Evolutionary conservation across 1,140 invertebrate genomes (phyloP).

Genomic region (Caenorhabditis briggsae): DNA sequence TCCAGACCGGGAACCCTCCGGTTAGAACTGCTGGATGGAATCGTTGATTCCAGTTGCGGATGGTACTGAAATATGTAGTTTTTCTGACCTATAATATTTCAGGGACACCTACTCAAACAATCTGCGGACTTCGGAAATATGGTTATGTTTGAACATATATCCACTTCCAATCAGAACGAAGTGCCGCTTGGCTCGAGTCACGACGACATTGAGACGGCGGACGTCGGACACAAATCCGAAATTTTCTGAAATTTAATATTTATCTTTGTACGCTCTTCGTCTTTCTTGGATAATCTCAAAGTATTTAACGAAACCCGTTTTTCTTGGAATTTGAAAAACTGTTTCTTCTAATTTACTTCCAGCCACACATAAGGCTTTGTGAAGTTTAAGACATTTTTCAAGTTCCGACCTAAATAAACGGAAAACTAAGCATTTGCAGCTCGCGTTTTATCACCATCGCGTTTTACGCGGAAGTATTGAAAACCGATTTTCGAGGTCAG

Average conservation of each 20-base stretch:
- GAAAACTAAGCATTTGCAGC: background rate
- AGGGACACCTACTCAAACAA: background rate
- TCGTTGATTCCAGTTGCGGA: background rate
- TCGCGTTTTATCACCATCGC: background rate
- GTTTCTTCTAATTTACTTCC: too few relatives aligned
- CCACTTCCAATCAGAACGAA: slow-evolving; percentile 17
- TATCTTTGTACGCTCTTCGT: too few relatives aligned
- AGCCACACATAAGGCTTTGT: too few relatives aligned
- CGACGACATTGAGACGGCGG: background rate
- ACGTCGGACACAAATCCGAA: background rate
- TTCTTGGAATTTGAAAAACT: background rate
- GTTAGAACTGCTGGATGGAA: background rate
- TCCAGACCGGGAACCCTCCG: background rate
- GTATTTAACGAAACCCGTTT: too few relatives aligned
- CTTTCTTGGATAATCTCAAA: too few relatives aligned
- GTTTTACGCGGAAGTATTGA: too few relatives aligned
- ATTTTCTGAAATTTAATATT: background rate
- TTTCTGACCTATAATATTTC: background rate
- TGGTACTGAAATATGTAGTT: background rate
- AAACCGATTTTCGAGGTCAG: too few relatives aligned
- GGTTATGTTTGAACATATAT: background rate
- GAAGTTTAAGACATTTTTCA: too few relatives aligned
- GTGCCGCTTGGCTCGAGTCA: background rate
- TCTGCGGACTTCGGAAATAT: background rate
- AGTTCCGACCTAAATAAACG: too few relatives aligned